Conservation (phyloP, 2,888 invertebrate genomes). For the Diaperis boleti region DNA sequence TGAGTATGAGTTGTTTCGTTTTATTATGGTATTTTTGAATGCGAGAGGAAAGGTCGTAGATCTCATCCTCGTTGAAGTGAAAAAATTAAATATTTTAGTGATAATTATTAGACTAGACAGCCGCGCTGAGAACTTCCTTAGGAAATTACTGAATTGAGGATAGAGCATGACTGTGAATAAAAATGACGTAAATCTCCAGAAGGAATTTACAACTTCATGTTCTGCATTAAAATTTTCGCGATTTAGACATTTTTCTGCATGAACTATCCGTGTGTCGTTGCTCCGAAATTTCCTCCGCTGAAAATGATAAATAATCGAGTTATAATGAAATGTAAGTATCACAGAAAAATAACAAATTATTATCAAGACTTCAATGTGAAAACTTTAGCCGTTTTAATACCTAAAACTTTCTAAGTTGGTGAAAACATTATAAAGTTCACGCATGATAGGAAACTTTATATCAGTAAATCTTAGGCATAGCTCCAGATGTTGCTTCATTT, state of each 20-base stretch:
- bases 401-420: conserved; percentile 40
- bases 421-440: conserved; percentile 45
- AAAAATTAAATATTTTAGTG: conserved; percentile 26
- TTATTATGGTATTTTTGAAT: conserved; percentile 32
- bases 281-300: not conserved
- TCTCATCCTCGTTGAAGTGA: not conserved
- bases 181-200: conserved; percentile 31
- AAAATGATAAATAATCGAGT: conserved; percentile 24
- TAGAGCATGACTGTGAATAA: conserved; percentile 24
- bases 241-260: not conserved
- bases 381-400: conserved; percentile 43
- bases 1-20: conserved; percentile 32
- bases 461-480: conserved; percentile 45
- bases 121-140: conserved; percentile 22
- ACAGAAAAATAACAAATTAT: conserved; percentile 35
- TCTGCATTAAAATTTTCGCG: conserved; percentile 23
- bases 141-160: conserved; percentile 21
- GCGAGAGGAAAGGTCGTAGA: conserved; percentile 1
- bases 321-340: conserved; percentile 34
- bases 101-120: conserved; percentile 22
- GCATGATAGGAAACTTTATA: conserved; percentile 45
- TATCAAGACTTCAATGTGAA: conserved; percentile 41
- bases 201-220: conserved; percentile 30
- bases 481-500: conserved; percentile 45
- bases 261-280: not conserved